A percentile compares a stretch with the other conserved stretches of the same genome.
phyloP scores from a whole-genome alignment of 1,140 invertebrate species.

The Protaetia brevitarsis region DNA sequence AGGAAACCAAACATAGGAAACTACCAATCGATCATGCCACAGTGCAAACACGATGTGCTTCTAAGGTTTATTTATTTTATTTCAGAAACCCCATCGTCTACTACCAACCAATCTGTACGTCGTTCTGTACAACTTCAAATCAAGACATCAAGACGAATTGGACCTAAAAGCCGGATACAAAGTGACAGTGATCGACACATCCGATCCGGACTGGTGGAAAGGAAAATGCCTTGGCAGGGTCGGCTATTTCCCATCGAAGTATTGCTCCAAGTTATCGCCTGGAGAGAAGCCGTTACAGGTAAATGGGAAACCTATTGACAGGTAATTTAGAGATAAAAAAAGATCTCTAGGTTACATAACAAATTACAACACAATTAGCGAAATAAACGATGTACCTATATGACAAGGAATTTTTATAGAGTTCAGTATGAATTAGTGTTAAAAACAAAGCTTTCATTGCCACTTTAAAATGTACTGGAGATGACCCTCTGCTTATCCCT shows the following conservation, averaged over 20 bases:
- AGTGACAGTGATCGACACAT: slow-evolving; percentile 90
- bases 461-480: no score
- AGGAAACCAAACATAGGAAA: no score
- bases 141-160: slow-evolving; percentile 87
- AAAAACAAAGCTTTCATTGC: no score
- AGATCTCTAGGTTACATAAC: no score
- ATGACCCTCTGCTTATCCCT: no score
- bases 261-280: slow-evolving; percentile 84
- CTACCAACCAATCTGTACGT: slow-evolving; percentile 91
- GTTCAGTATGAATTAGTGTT: no score
- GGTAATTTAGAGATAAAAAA: background rate
- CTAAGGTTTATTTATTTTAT: slow-evolving; percentile 26
- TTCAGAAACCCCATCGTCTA: slow-evolving; percentile 77
- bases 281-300: slow-evolving; percentile 88
- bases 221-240: slow-evolving; percentile 87
- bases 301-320: slow-evolving; percentile 39
- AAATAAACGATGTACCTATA: no score
- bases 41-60: background rate
- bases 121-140: slow-evolving; percentile 92
- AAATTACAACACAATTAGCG: no score
- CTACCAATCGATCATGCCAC: no score
- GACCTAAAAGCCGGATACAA: slow-evolving; percentile 94
- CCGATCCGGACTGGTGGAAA: slow-evolving; percentile 96
- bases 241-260: slow-evolving; percentile 94
- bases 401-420: no score